These are phyloP conservation scores for Eurois occulta DNA, from an alignment of 2,888 invertebrate species.

Conservation along the genomic window DNA sequence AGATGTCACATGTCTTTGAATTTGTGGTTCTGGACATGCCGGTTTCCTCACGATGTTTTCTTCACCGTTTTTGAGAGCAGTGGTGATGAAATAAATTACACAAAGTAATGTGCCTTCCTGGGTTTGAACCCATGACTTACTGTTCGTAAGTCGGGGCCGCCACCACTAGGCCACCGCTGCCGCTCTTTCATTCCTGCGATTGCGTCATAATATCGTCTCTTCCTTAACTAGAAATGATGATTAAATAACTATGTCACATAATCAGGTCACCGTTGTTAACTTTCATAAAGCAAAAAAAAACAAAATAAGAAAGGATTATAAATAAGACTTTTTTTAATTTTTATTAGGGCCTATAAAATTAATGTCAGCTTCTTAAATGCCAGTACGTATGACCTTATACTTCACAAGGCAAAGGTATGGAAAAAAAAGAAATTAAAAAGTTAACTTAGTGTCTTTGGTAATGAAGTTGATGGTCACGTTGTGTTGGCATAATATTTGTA, in stretches of 20 bases:
- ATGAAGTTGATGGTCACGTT: slow-evolving; percentile 16
- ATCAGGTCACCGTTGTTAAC: slow-evolving; percentile 23
- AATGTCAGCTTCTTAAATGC: slow-evolving; percentile 61
- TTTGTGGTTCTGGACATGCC: too few species aligned
- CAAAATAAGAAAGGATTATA: slow-evolving; percentile 49
- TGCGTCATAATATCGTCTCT: neutral
- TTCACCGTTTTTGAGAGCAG: too few species aligned
- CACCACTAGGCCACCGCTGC: too few species aligned
- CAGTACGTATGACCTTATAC: slow-evolving; percentile 58
- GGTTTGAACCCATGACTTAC: too few species aligned
- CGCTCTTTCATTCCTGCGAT: neutral
- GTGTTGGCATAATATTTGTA: slow-evolving; percentile 8
- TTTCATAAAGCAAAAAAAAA: slow-evolving; percentile 42
- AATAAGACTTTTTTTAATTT: slow-evolving; percentile 43
- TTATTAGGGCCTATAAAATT: slow-evolving; percentile 52
- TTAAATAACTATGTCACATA: neutral
- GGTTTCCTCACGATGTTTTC: too few species aligned
- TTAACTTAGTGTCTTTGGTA: slow-evolving; percentile 31
- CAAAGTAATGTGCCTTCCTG: too few species aligned
- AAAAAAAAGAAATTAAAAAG: slow-evolving; percentile 44
- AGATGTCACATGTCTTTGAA: too few species aligned
- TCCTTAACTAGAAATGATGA: neutral
- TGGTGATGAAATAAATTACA: too few species aligned
- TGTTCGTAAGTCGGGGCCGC: too few species aligned
- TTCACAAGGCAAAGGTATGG: slow-evolving; percentile 28